A percentile compares a stretch with the other conserved stretches of the same genome.
Evolutionary conservation across 2,888 invertebrate genomes (phyloP).

Genomic region (Xestoiulus laeticollis): DNA sequence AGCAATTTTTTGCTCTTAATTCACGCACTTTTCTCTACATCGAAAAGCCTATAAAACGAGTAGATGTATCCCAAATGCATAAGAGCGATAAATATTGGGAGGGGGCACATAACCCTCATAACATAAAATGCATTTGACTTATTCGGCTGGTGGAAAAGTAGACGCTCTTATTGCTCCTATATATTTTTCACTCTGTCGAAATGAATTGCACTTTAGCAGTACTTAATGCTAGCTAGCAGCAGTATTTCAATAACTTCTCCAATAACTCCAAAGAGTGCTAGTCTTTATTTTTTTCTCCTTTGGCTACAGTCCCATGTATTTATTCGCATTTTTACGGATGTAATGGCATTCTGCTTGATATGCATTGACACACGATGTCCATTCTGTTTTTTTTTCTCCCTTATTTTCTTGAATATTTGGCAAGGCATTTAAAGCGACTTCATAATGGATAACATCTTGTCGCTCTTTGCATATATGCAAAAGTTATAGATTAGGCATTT

Average conservation of each 20-base stretch:
- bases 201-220: conserved; percentile 5
- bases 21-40: no score
- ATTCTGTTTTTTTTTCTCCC: neutral
- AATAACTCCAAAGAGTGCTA: neutral
- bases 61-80: neutral
- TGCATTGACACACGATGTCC: neutral
- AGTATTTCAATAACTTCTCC: neutral
- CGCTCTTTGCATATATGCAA: neutral
- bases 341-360: neutral
- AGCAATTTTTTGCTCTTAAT: neutral
- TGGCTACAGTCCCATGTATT: neutral
- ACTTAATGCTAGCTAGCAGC: neutral
- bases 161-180: neutral
- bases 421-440: conserved; percentile 11
- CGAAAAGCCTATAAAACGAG: neutral
- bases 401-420: neutral
- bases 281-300: neutral
- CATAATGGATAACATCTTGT: conserved; percentile 37
- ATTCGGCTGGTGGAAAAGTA: neutral
- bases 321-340: neutral
- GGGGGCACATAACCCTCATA: neutral
- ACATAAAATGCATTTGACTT: conserved; percentile 17
- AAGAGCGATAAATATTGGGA: neutral
- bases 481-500: conserved; percentile 36
- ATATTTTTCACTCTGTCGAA: neutral